Conservation (phyloP, 2,888 invertebrate species). For the Nemurella pictetii region DNA sequence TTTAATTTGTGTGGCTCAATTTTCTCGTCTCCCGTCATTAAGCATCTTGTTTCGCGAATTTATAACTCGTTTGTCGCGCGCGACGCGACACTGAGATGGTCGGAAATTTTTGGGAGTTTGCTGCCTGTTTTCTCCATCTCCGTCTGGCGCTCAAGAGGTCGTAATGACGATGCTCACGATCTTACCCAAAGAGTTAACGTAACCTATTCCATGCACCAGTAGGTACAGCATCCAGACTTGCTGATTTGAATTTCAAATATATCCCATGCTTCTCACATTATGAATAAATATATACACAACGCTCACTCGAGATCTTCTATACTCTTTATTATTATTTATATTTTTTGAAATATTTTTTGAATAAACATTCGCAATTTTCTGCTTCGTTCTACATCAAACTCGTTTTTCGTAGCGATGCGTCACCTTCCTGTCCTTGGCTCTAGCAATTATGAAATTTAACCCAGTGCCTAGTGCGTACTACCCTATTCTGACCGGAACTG, state of each 20-base stretch:
- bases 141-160: background rate
- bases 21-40: background rate
- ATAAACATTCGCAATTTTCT: background rate
- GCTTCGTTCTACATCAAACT: background rate
- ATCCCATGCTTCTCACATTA: background rate
- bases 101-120: background rate
- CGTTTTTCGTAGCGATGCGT: background rate
- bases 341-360: background rate
- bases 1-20: constrained; percentile 18
- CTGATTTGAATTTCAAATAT: background rate
- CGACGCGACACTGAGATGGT: background rate
- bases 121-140: background rate
- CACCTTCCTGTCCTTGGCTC: background rate
- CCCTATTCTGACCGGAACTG: background rate
- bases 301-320: background rate
- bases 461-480: background rate
- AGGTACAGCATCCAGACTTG: background rate
- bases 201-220: constrained; percentile 2
- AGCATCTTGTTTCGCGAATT: background rate
- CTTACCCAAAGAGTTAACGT: background rate
- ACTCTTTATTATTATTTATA: too few relatives aligned
- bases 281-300: background rate
- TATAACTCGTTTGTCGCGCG: background rate
- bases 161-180: background rate
- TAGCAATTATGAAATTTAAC: background rate